Conservation (phyloP, 2,797 vertebrate genomes). For the Channallabes apus region DNA sequence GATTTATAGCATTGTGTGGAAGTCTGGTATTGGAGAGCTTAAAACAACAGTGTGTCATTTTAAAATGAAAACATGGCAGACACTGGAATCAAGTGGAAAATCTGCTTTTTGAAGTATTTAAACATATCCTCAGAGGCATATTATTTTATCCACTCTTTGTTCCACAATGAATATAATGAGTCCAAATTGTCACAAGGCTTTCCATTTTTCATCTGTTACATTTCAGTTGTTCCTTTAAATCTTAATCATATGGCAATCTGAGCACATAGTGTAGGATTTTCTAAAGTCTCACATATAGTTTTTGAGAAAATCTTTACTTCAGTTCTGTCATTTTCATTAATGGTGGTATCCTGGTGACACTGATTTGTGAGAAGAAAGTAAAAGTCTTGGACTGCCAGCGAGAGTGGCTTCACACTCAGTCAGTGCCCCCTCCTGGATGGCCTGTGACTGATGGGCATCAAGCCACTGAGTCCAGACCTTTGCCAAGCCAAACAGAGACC, state of each 20-base stretch:
- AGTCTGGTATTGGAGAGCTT: slow-evolving; percentile 41
- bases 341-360: background rate
- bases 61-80: slow-evolving; percentile 38
- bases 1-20: slow-evolving; percentile 43
- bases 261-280: background rate
- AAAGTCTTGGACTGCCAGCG: background rate
- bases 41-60: slow-evolving; percentile 38
- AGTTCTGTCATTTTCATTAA: slow-evolving; percentile 8
- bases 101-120: slow-evolving; percentile 39
- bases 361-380: background rate
- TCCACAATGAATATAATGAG: slow-evolving; percentile 20
- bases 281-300: background rate
- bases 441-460: slow-evolving; percentile 38
- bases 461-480: slow-evolving; percentile 18
- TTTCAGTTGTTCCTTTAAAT: background rate
- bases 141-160: slow-evolving; percentile 10
- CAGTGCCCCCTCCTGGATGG: slow-evolving; percentile 57
- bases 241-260: slow-evolving; percentile 22
- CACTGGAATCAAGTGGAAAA: slow-evolving; percentile 20
- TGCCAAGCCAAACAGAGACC: slow-evolving; percentile 40
- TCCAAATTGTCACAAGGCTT: background rate
- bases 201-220: slow-evolving; percentile 4
- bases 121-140: slow-evolving; percentile 24
- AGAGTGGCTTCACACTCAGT: slow-evolving; percentile 37
- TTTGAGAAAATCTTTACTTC: slow-evolving; percentile 13